phyloP scores from a whole-genome alignment of 64 coral and sea anemone species.

The Catalaphyllia jardinei region DNA sequence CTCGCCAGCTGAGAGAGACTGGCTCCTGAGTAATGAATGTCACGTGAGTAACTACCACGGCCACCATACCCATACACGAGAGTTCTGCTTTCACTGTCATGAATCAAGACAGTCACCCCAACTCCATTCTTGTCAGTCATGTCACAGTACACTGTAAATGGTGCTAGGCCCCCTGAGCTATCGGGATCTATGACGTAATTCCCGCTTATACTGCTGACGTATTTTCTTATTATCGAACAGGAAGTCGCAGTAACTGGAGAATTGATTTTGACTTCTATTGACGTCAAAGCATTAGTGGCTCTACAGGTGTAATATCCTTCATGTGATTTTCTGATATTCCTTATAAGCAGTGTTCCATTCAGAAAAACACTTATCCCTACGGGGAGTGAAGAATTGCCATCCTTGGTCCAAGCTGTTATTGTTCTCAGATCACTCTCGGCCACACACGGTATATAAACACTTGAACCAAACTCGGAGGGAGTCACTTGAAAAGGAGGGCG shows the following conservation, averaged over 20 bases:
- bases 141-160: conserved; percentile 42
- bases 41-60: background rate
- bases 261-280: too few relatives aligned
- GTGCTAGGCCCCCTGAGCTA: background rate
- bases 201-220: conserved; percentile 20
- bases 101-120: conserved; percentile 54
- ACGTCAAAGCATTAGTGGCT: too few relatives aligned
- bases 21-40: background rate
- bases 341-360: too few relatives aligned
- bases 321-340: too few relatives aligned
- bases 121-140: conserved; percentile 44
- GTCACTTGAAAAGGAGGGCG: background rate
- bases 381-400: too few relatives aligned
- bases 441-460: background rate
- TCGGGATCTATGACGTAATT: conserved; percentile 33
- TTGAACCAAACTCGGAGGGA: conserved; percentile 5
- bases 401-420: too few relatives aligned
- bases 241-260: background rate
- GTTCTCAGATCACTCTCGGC: too few relatives aligned
- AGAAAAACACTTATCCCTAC: too few relatives aligned
- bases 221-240: conserved; percentile 9
- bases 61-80: conserved; percentile 14
- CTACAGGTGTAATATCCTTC: too few relatives aligned
- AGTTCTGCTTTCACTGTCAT: conserved; percentile 46
- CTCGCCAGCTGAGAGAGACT: background rate